Evolutionary conservation across 2,888 invertebrate genomes (phyloP).

Genomic region (Notodromas monacha): DNA sequence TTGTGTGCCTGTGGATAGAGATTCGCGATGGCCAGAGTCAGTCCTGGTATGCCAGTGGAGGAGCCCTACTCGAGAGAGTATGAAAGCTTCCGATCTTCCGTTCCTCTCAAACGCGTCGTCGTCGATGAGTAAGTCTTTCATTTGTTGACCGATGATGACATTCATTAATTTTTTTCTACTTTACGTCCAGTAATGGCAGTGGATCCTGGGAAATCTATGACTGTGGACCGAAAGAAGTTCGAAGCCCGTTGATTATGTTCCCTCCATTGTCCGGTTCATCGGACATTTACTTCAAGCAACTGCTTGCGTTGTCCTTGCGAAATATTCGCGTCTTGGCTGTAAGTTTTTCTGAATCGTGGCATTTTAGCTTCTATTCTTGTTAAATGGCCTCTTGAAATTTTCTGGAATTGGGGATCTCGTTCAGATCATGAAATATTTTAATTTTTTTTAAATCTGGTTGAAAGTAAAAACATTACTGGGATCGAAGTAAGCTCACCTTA

Average conservation of each 20-base stretch:
- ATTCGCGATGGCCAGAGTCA: no score
- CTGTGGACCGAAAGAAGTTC: constrained; percentile 43
- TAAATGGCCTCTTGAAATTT: not conserved
- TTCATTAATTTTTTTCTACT: no score
- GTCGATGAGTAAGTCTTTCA: no score
- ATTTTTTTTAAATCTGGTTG: no score
- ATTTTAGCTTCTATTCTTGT: constrained; percentile 7
- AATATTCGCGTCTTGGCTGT: constrained; percentile 49
- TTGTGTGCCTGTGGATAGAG: no score
- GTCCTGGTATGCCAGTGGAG: constrained; percentile 13
- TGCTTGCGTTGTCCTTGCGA: constrained; percentile 37
- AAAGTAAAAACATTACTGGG: no score
- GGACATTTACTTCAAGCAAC: constrained; percentile 52
- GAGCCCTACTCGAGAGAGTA: no score
- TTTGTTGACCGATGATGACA: no score
- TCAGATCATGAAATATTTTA: no score
- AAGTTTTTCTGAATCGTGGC: constrained; percentile 13
- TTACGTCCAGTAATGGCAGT: not conserved
- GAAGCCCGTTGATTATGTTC: constrained; percentile 44
- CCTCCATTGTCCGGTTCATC: constrained; percentile 65
- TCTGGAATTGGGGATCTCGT: no score
- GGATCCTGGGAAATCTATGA: constrained; percentile 55
- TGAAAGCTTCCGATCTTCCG: constrained; percentile 38
- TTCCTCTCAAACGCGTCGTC: constrained; percentile 36
- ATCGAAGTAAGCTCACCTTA: no score